Percentiles rank a stretch among this genome's conserved stretches.
These are phyloP conservation scores for Pyrocoelia pectoralis DNA, from an alignment of 2,888 invertebrate genomes.

Conservation along the genomic window DNA sequence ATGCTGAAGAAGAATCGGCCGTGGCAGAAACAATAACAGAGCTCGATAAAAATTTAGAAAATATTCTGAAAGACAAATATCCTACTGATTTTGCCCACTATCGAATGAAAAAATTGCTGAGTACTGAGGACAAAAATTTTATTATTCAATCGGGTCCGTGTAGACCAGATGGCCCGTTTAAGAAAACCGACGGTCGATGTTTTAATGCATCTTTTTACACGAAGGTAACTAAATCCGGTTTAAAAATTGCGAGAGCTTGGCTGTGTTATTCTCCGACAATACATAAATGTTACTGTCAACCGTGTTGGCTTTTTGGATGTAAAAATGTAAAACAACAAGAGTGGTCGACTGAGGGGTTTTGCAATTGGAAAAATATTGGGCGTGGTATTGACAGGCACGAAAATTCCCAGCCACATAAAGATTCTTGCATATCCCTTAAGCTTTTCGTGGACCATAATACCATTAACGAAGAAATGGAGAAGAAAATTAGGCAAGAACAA, in stretches of 20 bases:
- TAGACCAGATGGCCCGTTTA: not conserved
- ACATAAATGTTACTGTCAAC: not conserved
- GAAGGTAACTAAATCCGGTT: not conserved
- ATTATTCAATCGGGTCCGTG: not conserved
- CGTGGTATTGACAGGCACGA: not conserved
- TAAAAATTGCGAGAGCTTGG: not conserved
- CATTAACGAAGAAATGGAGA: not conserved
- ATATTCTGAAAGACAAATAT: no score
- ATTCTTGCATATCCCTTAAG: not conserved
- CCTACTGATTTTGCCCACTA: no score
- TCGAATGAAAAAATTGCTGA: no score
- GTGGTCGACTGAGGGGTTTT: not conserved
- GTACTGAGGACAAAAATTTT: not conserved
- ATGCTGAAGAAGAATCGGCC: no score
- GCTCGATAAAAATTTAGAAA: no score
- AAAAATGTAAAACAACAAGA: not conserved
- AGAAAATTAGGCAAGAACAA: not conserved
- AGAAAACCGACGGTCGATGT: not conserved
- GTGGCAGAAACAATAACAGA: no score
- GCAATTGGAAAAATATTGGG: not conserved
- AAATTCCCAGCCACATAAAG: not conserved
- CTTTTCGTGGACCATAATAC: not conserved
- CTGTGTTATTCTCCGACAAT: not conserved
- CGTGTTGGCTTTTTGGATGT: not conserved
- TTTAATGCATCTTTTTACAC: not conserved